Evolutionary conservation across 2,113 vertebrate species (phyloP).

Genomic region (Gymnocephalus cernua): DNA sequence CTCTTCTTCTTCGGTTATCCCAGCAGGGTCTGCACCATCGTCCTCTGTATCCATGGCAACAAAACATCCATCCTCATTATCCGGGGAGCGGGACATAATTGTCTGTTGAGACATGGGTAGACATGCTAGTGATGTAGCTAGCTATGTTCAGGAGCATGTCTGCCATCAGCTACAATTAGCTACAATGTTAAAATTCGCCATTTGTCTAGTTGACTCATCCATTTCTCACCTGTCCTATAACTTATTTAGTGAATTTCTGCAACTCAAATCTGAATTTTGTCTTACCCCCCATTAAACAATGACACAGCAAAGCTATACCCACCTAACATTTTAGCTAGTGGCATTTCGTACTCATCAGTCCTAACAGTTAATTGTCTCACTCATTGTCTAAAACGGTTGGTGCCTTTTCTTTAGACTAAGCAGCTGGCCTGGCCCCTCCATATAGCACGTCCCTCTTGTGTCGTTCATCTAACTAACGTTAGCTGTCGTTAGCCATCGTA

Average conservation of each 20-base stretch:
- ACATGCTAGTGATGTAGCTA: slow-evolving; percentile 7
- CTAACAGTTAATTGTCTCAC: not conserved
- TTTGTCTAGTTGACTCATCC: not conserved
- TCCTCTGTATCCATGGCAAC: slow-evolving; percentile 96
- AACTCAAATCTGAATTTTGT: not conserved
- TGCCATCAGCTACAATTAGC: not conserved
- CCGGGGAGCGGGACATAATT: slow-evolving; percentile 94
- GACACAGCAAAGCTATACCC: slow-evolving; percentile 30
- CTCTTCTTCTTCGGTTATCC: slow-evolving; percentile 84
- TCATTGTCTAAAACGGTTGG: slow-evolving; percentile 42
- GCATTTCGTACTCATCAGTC: not conserved
- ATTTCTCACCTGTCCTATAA: not conserved
- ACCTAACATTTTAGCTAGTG: not conserved
- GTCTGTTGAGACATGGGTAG: slow-evolving; percentile 69
- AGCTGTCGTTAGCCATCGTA: slow-evolving; percentile 48
- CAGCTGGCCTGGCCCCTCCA: slow-evolving; percentile 34
- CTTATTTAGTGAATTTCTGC: not conserved
- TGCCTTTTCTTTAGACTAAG: slow-evolving; percentile 40
- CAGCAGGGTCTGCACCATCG: slow-evolving; percentile 73
- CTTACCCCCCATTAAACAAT: not conserved
- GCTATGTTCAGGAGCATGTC: not conserved
- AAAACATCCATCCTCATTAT: slow-evolving; percentile 93
- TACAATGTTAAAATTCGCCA: not conserved
- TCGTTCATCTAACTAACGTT: slow-evolving; percentile 18
- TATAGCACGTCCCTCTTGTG: slow-evolving; percentile 16